These are phyloP conservation scores for Bovichtus variegatus DNA, from an alignment of 2,797 vertebrate species.

Conservation along the genomic window DNA sequence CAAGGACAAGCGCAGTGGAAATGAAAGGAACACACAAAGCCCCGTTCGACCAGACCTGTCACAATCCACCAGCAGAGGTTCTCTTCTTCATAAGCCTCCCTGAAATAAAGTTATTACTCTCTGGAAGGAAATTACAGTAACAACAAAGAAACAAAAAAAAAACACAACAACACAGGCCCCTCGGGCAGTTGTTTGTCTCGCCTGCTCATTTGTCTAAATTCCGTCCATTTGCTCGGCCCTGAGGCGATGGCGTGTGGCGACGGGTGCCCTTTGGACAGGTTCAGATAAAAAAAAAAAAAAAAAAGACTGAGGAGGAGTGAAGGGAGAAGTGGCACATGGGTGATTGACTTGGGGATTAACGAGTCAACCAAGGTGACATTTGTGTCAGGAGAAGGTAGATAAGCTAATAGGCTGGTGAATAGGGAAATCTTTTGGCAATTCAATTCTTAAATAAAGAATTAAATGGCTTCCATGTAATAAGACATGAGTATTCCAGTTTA, in stretches of 20 bases:
- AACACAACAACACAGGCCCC: conserved; percentile 37
- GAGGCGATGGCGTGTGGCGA: conserved; percentile 46
- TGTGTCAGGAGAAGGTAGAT: conserved; percentile 1
- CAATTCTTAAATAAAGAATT: not conserved
- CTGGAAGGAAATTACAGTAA: conserved; percentile 51
- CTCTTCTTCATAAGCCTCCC: conserved; percentile 56
- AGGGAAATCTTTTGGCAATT: not conserved
- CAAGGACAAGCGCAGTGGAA: conserved; percentile 63
- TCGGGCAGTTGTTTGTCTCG: conserved; percentile 62
- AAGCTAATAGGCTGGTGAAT: not conserved
- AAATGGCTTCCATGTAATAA: not conserved
- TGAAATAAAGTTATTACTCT: conserved; percentile 73
- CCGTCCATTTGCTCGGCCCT: conserved; percentile 64
- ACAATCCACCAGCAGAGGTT: conserved; percentile 50
- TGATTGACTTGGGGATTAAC: conserved; percentile 31
- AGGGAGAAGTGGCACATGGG: conserved; percentile 5
- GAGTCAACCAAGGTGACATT: conserved; percentile 3
- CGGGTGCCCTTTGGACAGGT: conserved; percentile 48
- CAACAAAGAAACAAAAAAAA: not conserved
- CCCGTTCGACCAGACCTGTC: conserved; percentile 47
- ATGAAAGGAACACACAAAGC: conserved; percentile 61
- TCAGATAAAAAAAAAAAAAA: conserved; percentile 62
- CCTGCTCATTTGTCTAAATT: conserved; percentile 71
- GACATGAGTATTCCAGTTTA: conserved; percentile 1
- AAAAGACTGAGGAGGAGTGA: conserved; percentile 31